Conservation (phyloP, 2,797 vertebrate species). For the Helicolenus hilgendorfi region DNA sequence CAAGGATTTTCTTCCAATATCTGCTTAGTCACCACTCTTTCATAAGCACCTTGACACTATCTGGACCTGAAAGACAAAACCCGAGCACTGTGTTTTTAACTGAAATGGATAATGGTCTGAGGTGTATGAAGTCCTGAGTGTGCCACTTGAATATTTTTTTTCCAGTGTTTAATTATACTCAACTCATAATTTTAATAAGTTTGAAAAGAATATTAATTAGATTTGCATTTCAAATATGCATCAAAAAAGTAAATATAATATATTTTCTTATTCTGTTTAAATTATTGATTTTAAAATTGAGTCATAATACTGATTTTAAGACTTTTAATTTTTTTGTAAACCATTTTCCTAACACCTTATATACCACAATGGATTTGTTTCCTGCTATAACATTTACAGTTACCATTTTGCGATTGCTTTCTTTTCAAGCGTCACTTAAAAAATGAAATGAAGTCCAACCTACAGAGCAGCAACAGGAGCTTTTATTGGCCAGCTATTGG, state of each 20-base stretch:
- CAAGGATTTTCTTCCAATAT: not conserved
- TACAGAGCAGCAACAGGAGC: not conserved
- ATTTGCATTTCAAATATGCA: not conserved
- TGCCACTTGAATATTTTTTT: not conserved
- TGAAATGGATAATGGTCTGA: not conserved
- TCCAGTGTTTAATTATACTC: not conserved
- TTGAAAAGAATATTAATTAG: not conserved
- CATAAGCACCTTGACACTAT: conserved; percentile 19
- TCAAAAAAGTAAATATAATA: not conserved
- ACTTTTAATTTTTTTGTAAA: not conserved
- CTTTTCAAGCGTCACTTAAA: not conserved
- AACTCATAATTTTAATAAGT: not conserved
- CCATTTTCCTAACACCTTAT: not conserved
- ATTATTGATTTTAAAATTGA: not conserved
- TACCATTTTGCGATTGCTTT: not conserved
- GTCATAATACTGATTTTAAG: not conserved
- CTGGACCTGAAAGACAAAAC: conserved; percentile 9
- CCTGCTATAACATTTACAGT: not conserved
- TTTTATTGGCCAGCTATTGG: not conserved
- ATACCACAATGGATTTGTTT: not conserved
- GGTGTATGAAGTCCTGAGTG: conserved; percentile 25
- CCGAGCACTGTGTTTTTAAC: conserved; percentile 35
- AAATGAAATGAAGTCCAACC: not conserved
- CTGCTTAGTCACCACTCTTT: not conserved
- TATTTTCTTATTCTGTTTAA: not conserved